Evolutionary conservation across 2,113 vertebrate genomes (phyloP), one percentile per base, ranked within the genome.

Genomic region (Ahaetulla prasina): DNA sequence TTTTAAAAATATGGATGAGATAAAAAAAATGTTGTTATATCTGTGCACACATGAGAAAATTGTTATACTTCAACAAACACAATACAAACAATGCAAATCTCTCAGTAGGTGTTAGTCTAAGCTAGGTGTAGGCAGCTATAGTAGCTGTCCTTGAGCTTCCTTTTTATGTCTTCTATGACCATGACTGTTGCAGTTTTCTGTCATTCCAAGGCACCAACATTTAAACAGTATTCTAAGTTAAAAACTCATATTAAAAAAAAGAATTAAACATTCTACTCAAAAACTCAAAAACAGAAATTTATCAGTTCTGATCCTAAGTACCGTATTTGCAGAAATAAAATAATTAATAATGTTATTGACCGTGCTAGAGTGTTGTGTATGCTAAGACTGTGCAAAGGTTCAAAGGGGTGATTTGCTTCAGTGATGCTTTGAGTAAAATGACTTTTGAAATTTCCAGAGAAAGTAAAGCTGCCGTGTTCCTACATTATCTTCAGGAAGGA

Each of bases 31-130:
- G 11, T 93, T 88, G 87, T 94, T 95, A 96, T 93, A 53, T 89
- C 94, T 85, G 92, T 57, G 90, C 89, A 5, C 5, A 49, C 91
- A 84, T 47, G 50, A 94, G 90, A 94, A 95, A 94, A 47, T 94
- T 94, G 94, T 47, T 1, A 53, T 25, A 85, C 92, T 92, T 93
- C 94, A 86, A 60, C 2, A 91, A 93, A 94, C 90, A 85, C 94
- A 95, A 93, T 92, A 93, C 93, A 93, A 94, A 90, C 93, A 92
- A 39, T 2, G 86, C 52, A 91, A 94, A 87, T 90, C 60, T 93
- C 87, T 93, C 47, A 63, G 89, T 0, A 95, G 95, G 95, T 84
- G 92, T 85, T 92, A 91, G 88, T 35, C 54, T 94, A 95, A 92
- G 90, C 91, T 95, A 18, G 50, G 4, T 25, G 9, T 8, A 45